These are phyloP conservation scores for Astropecten irregularis DNA, from an alignment of 53 echinoderm and acorn worm species.

Conservation along the genomic window DNA sequence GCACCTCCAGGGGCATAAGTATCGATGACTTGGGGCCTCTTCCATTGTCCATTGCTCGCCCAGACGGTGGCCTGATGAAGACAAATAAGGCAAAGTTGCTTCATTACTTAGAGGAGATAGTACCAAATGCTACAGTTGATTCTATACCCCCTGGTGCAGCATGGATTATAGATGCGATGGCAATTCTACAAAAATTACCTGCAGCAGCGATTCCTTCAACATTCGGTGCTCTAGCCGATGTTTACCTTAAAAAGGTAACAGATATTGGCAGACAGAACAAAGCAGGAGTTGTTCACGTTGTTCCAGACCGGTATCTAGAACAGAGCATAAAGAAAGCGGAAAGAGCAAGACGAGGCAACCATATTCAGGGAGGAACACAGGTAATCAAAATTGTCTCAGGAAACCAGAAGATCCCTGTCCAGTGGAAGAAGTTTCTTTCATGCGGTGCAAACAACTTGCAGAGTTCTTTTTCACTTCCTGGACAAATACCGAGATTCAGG, in stretches of 20 bases:
- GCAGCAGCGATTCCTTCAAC: conserved; percentile 1
- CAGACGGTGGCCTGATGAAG: conserved; percentile 23
- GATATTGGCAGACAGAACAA: not conserved
- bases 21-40: not conserved
- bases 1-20: not conserved
- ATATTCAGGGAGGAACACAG: not conserved
- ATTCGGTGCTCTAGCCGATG: conserved; percentile 13
- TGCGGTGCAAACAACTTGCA: conserved; percentile 9
- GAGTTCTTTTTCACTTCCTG: conserved; percentile 25
- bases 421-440: conserved; percentile 38
- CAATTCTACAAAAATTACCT: conserved; percentile 19
- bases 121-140: not conserved
- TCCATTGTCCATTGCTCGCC: conserved; percentile 20
- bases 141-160: not conserved
- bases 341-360: conserved; percentile 13
- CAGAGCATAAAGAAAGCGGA: conserved; percentile 36
- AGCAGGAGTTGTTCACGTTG: conserved; percentile 13
- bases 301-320: conserved; percentile 23
- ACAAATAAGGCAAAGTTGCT: conserved; percentile 52
- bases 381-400: not conserved
- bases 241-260: not conserved
- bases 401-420: conserved; percentile 13
- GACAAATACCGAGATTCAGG: too few species aligned
- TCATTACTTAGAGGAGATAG: conserved; percentile 7
- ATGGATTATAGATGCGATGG: conserved; percentile 61